Percentiles rank a stretch among this genome's conserved stretches.
Evolutionary conservation across 2,888 invertebrate species (phyloP).

Genomic region (Caenorhabditis sp.): DNA sequence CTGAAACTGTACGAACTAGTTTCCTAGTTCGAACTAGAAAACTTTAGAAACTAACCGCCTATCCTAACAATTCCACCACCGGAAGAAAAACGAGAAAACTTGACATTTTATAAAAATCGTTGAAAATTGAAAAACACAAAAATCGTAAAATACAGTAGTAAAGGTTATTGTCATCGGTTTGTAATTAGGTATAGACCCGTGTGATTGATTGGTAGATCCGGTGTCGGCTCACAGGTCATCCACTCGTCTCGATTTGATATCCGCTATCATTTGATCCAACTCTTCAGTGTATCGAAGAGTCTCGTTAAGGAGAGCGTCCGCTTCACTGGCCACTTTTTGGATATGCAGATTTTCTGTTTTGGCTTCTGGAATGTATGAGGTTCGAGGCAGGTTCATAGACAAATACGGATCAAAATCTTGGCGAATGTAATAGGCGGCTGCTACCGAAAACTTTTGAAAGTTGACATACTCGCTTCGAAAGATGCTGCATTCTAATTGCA

Average conservation of each 20-base stretch:
- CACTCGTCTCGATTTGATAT: slow-evolving; percentile 45
- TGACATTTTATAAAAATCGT: slow-evolving; percentile 10
- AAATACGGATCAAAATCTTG: too few relatives aligned
- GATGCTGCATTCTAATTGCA: too few relatives aligned
- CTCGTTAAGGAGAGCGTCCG: slow-evolving; percentile 49
- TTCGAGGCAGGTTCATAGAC: too few relatives aligned
- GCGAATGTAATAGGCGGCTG: too few relatives aligned
- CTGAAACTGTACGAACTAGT: slow-evolving; percentile 22
- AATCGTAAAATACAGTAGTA: neutral
- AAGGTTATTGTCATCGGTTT: neutral
- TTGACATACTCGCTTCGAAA: too few relatives aligned
- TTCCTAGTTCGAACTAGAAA: too few relatives aligned
- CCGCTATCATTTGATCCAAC: slow-evolving; percentile 44
- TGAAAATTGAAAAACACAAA: slow-evolving; percentile 8
- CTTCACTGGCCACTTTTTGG: slow-evolving; percentile 22
- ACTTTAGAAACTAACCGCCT: neutral
- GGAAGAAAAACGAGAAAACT: neutral
- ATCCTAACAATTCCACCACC: too few relatives aligned
- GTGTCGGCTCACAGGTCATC: slow-evolving; percentile 14
- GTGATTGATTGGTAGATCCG: neutral
- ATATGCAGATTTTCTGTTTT: slow-evolving; percentile 23
- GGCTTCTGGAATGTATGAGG: slow-evolving; percentile 58
- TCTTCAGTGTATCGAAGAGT: slow-evolving; percentile 42
- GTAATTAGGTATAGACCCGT: neutral
- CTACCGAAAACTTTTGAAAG: too few relatives aligned